phyloP scores from a whole-genome alignment of 2,888 invertebrate species.

The Siphonodentalium dalli region DNA sequence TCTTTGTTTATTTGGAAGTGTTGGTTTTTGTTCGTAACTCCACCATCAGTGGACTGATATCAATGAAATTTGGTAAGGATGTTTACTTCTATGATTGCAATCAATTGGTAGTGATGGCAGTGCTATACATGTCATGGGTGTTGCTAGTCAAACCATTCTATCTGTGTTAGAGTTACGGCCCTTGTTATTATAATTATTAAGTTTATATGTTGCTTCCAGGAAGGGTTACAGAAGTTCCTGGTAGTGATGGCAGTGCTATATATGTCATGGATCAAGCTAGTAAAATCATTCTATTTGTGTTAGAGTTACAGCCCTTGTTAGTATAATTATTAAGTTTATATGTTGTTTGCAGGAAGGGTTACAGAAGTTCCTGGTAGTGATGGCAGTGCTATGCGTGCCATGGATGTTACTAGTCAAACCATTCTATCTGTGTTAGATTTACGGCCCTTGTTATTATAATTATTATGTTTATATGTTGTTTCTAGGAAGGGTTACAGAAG shows the following conservation, averaged over 20 bases:
- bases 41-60: no score
- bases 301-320: no score
- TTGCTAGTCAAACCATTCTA: slow-evolving; percentile 88
- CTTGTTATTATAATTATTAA: no score
- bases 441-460: not conserved
- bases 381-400: slow-evolving; percentile 84
- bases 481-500: slow-evolving; percentile 63
- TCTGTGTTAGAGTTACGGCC: slow-evolving; percentile 23
- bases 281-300: slow-evolving; percentile 80
- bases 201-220: slow-evolving; percentile 36
- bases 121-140: slow-evolving; percentile 94
- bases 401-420: slow-evolving; percentile 97
- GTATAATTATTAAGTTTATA: no score
- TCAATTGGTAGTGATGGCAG: slow-evolving; percentile 68
- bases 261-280: slow-evolving; percentile 93
- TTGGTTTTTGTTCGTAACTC: no score
- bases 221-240: slow-evolving; percentile 63
- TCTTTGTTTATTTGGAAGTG: no score
- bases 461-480: slow-evolving; percentile 16
- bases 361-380: slow-evolving; percentile 61
- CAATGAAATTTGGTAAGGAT: no score
- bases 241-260: slow-evolving; percentile 75
- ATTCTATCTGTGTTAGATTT: slow-evolving; percentile 66
- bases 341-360: slow-evolving; percentile 61
- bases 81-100: no score